Base-by-base conservation (phyloP, 92 coral and sea anemone species). In the Muricea muricata region DNA sequence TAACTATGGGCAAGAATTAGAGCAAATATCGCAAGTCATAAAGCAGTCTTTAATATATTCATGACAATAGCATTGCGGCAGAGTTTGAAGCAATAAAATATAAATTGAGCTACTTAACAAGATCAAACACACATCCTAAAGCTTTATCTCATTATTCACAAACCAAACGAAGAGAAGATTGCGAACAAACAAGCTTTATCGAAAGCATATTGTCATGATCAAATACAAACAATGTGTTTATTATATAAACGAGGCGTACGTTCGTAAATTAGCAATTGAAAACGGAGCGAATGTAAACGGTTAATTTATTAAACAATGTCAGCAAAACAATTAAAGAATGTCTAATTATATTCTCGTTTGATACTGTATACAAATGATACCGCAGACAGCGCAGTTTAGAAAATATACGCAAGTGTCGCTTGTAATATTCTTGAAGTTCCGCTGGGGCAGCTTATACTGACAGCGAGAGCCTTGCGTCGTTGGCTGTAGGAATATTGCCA, bases 281-380 rank as follows among this genome's bases (percentile, higher is more conserved):
- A 50, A 52, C 32, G 78, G 5, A 55, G 52, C 56, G 55, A 39
- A 68, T n/a, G 47, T 71, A 71, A 71, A 71, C 78, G 28, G 47
- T 71, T 71, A 39, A 71, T 71, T 71, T 71, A 71, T 71, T 71
- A 71, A 71, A 71, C 78, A 71, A 71, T 71, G 55, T 71, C 78
- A 52, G 56, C 29, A 40, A 71, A 71, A 71, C 78, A 71, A 71
- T 71, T 37, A 71, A 37, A 71, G 42, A 39, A 71, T 71, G 78
- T 71, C 52, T 31, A 71, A 71, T 71, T 71, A 71, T 71, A 37
- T 50, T 71, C 78, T 42, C 33, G 20, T 71, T 71, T 40, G 55
- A 71, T 71, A 71, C 56, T 71, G 55, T 71, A 71, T 21, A 71
- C 78, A 35, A 23, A 70, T 17, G 18, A 28, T 2, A 31, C 76